Conservation (phyloP, 64 coral and sea anemone genomes). For the Stichodactyla mertensii region DNA sequence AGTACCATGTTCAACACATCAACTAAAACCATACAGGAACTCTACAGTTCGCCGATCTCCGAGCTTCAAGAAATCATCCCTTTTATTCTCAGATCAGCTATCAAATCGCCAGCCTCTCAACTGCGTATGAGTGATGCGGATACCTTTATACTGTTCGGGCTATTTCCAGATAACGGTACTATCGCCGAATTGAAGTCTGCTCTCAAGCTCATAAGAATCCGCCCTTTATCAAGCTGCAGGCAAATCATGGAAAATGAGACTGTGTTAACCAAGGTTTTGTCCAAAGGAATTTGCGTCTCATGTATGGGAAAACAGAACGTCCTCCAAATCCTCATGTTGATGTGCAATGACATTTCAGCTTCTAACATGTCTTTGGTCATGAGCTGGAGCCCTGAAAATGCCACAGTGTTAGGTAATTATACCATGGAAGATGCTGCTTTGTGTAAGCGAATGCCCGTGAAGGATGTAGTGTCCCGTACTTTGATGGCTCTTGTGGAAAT, state of each 20-base stretch:
- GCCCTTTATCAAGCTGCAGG: conserved; percentile 31
- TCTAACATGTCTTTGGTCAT: conserved; percentile 60
- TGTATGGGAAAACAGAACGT: conserved; percentile 30
- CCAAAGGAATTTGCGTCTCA: conserved; percentile 8
- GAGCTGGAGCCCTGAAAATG: conserved; percentile 33
- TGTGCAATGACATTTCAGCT: conserved; percentile 26
- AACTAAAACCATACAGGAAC: not conserved
- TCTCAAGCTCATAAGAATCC: too few species aligned
- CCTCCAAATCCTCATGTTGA: conserved; percentile 28
- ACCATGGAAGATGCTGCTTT: conserved; percentile 32
- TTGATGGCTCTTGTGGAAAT: not conserved
- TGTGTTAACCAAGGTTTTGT: not conserved
- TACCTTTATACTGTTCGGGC: not conserved
- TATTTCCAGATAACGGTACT: not conserved
- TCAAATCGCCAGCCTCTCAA: not conserved
- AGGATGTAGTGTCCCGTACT: not conserved
- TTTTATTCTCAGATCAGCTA: not conserved
- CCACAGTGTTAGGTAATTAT: conserved; percentile 39
- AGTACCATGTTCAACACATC: not conserved
- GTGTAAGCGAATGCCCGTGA: conserved; percentile 12
- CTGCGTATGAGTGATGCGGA: not conserved
- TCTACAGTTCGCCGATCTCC: not conserved
- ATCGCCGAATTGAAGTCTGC: not conserved
- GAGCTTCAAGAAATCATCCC: not conserved
- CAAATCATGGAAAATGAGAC: conserved; percentile 6